These are phyloP conservation scores for Conus canariensis DNA, from an alignment of 2,888 invertebrate species.

Conservation along the genomic window DNA sequence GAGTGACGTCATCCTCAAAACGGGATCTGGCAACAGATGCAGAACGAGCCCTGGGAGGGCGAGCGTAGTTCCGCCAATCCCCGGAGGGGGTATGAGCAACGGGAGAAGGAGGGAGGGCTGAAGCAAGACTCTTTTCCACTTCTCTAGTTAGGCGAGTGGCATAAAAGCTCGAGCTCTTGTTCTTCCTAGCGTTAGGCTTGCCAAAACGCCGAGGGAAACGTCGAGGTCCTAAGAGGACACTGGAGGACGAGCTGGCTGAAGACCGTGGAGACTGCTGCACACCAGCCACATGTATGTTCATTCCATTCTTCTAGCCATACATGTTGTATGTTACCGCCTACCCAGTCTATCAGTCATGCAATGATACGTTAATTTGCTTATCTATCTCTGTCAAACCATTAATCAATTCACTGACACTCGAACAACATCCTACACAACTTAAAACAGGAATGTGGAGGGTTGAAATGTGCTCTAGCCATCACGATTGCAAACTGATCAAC, in stretches of 20 bases:
- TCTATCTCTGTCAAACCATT: no score
- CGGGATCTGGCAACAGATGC: constrained; percentile 5
- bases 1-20: neutral
- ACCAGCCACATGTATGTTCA: neutral
- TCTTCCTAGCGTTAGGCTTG: constrained; percentile 7
- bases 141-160: neutral
- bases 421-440: no score
- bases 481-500: no score
- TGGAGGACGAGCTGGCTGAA: neutral
- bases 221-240: neutral
- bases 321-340: no score
- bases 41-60: neutral
- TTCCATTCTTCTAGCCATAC: no score
- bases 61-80: constrained; percentile 1
- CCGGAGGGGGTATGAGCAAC: constrained; percentile 9
- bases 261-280: constrained; percentile 1
- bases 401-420: no score
- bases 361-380: no score
- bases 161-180: constrained; percentile 28
- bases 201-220: constrained; percentile 35
- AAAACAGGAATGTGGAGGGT: no score
- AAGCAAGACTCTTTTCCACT: neutral
- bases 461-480: no score
- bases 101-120: neutral
- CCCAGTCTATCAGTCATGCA: no score